These are phyloP conservation scores for Byasa hedistus DNA, from an alignment of 2,888 invertebrate species.

Conservation along the genomic window DNA sequence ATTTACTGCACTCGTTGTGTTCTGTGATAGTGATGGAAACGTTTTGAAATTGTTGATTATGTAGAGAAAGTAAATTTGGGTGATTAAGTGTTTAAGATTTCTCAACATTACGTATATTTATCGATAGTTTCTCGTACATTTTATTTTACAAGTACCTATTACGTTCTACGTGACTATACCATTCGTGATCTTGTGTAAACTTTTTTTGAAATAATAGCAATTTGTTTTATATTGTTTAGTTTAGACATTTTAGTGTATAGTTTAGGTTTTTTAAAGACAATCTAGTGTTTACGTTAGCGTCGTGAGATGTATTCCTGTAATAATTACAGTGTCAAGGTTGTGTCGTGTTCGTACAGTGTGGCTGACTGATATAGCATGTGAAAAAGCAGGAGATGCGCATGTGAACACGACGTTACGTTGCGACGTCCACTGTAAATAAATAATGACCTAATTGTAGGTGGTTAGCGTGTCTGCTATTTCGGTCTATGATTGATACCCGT, in stretches of 20 bases:
- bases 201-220: not conserved
- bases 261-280: not conserved
- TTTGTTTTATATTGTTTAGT: not conserved
- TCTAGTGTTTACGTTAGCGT: constrained; percentile 27
- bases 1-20: constrained; percentile 5
- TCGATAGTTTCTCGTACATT: too few species aligned
- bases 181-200: too few species aligned
- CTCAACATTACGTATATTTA: too few species aligned
- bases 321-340: constrained; percentile 65
- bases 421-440: constrained; percentile 71
- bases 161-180: too few species aligned
- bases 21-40: constrained; percentile 29
- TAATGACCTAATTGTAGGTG: constrained; percentile 76
- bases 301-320: constrained; percentile 33
- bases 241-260: not conserved
- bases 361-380: constrained; percentile 35
- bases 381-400: constrained; percentile 49
- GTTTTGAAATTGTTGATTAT: constrained; percentile 37
- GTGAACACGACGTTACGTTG: constrained; percentile 53
- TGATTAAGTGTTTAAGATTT: constrained; percentile 45
- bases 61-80: constrained; percentile 62
- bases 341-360: constrained; percentile 53
- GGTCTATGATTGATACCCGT: constrained; percentile 52
- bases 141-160: too few species aligned
- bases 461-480: constrained; percentile 64